Evolutionary conservation across 2,797 vertebrate genomes (phyloP).

Genomic region (Cheirogaleus major): DNA sequence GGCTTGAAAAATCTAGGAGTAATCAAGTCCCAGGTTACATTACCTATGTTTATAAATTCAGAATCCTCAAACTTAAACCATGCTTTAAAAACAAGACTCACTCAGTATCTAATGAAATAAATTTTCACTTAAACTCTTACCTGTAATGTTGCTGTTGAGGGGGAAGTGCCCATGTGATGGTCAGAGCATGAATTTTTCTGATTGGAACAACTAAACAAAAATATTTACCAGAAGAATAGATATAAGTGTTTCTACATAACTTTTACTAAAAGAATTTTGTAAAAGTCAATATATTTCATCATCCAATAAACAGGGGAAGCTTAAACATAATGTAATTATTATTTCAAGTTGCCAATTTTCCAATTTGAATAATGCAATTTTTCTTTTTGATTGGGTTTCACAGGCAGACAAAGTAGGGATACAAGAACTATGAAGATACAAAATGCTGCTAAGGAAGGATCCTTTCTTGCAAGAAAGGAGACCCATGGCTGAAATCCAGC

Average conservation of each 20-base stretch:
- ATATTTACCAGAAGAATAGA: conserved; percentile 63
- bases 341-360: conserved; percentile 69
- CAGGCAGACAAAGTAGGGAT: neutral
- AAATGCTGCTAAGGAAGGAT: neutral
- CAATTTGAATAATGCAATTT: conserved; percentile 50
- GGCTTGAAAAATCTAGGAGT: neutral
- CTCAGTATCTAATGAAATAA: neutral
- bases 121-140: conserved; percentile 80
- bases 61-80: conserved; percentile 24
- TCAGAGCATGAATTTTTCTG: conserved; percentile 95
- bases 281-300: conserved; percentile 54
- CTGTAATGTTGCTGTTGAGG: conserved; percentile 95
- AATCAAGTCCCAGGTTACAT: conserved; percentile 7
- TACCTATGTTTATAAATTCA: conserved; percentile 23
- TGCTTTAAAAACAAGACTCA: conserved; percentile 19
- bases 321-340: conserved; percentile 56
- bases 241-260: conserved; percentile 52
- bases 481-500: neutral
- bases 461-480: conserved; percentile 6
- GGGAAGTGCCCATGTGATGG: conserved; percentile 95
- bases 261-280: neutral
- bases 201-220: conserved; percentile 93
- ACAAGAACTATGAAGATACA: conserved; percentile 38
- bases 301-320: conserved; percentile 23
- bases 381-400: conserved; percentile 38